A percentile compares a stretch with the other conserved stretches of the same genome.
Conservation (phyloP, 2,113 vertebrate genomes). For the Circaetus cinerascens region DNA sequence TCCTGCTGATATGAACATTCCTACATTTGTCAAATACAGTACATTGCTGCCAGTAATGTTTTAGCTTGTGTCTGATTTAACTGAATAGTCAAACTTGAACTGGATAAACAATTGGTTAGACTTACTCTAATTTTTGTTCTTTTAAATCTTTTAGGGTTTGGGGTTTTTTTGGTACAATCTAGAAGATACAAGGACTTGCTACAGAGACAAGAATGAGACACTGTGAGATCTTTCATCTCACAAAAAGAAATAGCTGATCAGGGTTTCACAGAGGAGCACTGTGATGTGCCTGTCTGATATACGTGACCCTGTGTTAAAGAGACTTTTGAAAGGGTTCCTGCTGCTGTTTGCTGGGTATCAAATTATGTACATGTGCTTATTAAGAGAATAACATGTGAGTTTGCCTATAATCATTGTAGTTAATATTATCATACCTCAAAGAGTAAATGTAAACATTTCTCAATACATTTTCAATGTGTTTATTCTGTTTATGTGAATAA, state of each 20-base stretch:
- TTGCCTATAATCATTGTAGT: neutral
- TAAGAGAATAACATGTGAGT: neutral
- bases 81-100: neutral
- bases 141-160: neutral
- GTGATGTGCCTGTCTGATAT: neutral
- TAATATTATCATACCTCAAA: conserved; percentile 21
- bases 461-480: neutral
- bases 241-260: neutral
- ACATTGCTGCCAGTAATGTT: neutral
- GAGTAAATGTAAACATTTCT: conserved; percentile 21
- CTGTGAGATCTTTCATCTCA: neutral
- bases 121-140: neutral
- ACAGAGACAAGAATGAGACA: neutral
- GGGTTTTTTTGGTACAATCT: neutral
- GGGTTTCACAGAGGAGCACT: neutral
- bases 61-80: neutral
- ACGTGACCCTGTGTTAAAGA: neutral
- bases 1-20: neutral
- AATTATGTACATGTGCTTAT: conserved; percentile 11
- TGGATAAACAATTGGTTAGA: neutral
- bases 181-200: neutral
- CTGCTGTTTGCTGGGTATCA: neutral
- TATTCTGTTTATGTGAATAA: neutral
- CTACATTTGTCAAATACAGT: neutral
- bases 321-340: neutral